phyloP scores from a whole-genome alignment of 2,797 vertebrate species.

The Dromococcyx pavoninus region DNA sequence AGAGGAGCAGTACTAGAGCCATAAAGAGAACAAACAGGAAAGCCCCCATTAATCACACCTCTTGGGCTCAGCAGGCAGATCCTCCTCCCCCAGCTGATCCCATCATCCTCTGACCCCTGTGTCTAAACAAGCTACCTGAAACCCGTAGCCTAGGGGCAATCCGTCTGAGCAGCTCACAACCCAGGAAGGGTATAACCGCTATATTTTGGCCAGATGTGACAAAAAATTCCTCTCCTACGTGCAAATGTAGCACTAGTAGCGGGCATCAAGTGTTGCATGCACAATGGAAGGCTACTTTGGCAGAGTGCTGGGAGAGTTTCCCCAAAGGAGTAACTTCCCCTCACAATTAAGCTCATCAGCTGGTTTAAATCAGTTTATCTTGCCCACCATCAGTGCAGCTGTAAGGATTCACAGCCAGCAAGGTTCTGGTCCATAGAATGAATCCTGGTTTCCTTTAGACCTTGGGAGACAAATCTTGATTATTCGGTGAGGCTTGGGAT shows the following conservation, averaged over 20 bases:
- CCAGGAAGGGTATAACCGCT: not conserved
- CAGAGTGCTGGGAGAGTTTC: too few species aligned
- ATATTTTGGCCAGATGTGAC: not conserved
- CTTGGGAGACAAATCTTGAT: not conserved
- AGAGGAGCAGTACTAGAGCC: accelerated
- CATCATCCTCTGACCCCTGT: not conserved
- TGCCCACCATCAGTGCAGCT: not conserved
- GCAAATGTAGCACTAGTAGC: not conserved
- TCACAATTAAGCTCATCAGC: not conserved
- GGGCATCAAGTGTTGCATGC: accelerated
- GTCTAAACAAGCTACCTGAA: not conserved
- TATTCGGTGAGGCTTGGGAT: not conserved
- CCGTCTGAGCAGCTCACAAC: not conserved
- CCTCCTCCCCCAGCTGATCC: not conserved
- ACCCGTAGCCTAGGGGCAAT: not conserved
- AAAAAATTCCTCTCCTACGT: not conserved
- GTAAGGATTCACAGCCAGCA: not conserved
- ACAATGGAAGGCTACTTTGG: too few species aligned
- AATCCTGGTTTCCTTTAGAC: not conserved
- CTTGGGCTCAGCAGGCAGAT: not conserved
- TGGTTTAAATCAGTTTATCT: not conserved
- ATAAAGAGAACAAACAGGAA: not conserved
- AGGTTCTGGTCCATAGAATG: not conserved
- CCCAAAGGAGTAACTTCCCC: not conserved
- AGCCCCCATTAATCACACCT: not conserved